phyloP scores from a whole-genome alignment of 2,113 vertebrate genomes.

The Hymenochirus boettgeri region DNA sequence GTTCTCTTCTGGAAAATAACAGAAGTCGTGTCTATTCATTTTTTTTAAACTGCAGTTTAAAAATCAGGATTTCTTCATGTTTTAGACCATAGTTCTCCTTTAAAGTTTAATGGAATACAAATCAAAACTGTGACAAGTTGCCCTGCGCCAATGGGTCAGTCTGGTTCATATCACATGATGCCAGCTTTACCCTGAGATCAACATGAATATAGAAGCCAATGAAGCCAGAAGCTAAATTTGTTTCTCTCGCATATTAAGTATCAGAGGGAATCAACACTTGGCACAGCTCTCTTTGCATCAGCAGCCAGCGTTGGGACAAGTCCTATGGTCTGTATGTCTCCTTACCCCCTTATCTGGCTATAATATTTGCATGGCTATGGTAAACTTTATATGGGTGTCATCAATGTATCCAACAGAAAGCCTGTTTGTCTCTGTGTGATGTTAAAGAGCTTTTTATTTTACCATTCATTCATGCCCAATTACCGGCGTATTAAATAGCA shows the following conservation, averaged over 20 bases:
- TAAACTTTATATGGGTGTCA: too few relatives aligned
- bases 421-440: too few relatives aligned
- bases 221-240: slow-evolving; percentile 77
- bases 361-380: not conserved
- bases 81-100: too few relatives aligned
- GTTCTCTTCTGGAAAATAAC: too few relatives aligned
- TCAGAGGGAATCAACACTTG: slow-evolving; percentile 53
- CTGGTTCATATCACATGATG: slow-evolving; percentile 44
- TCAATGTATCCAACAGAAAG: too few relatives aligned
- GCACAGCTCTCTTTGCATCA: slow-evolving; percentile 55
- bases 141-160: not conserved
- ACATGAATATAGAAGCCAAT: slow-evolving; percentile 60
- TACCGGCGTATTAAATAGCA: too few relatives aligned
- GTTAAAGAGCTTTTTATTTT: too few relatives aligned
- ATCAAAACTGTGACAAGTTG: slow-evolving; percentile 10
- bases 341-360: not conserved
- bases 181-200: slow-evolving; percentile 50
- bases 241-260: slow-evolving; percentile 67
- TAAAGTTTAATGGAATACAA: too few relatives aligned
- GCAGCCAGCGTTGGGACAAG: slow-evolving; percentile 43
- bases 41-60: too few relatives aligned
- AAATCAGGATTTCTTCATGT: too few relatives aligned
- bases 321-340: slow-evolving; percentile 72
- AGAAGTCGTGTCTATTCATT: too few relatives aligned
- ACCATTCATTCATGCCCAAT: too few relatives aligned